Evolutionary conservation across 1,140 invertebrate species (phyloP), one percentile per base, ranked within the genome.

Genomic region (Drosophila santomea): DNA sequence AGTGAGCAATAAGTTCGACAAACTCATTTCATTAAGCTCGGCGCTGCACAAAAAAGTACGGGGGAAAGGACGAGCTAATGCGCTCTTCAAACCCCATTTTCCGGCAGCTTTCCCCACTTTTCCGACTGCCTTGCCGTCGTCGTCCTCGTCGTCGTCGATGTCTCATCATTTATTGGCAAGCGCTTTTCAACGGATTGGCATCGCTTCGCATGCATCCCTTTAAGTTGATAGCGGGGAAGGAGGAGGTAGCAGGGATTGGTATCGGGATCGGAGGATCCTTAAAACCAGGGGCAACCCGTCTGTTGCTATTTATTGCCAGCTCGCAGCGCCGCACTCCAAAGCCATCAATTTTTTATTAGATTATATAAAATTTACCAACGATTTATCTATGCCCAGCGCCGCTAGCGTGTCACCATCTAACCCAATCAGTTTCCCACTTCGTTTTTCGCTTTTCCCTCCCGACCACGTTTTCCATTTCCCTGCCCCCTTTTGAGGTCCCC

Each of bases 341-440:
- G 83, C 84, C 84, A 88, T 86, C 75, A 83, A 88, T 86, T 89
- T 88, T 89, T 89, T 88, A 88, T 88, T 88, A 83, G 83, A 88
- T 88, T 88, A 88, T 89, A 88, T 89, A 89, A 88, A 88, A 88
- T 88, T 89, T 89, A 89, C 80, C 76, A 83, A 83, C 84, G 75
- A 88, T 89, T 88, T 88, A 88, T 88, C 80, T 83, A 88, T 83
- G 84, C 83, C 78, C 66, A 64, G 66, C 75, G 74, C 69, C 54
- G 64, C 64, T 51, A 36, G 74, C 50, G 50, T 78, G 68, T 78
- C 80, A 68, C 60, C 44, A 64, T 32, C 63, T 17, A 4, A 20
- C 15, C 14, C 15, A 36, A 52, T 52, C 50, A 14, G 10, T 36
- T 6, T n/a, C 6, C 28, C 43, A 1, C 10, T 32, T 25, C 17